Evolutionary conservation across 2,888 invertebrate genomes (phyloP), one percentile per base, ranked within the genome.

Genomic region (Parnassius glacialis): DNA sequence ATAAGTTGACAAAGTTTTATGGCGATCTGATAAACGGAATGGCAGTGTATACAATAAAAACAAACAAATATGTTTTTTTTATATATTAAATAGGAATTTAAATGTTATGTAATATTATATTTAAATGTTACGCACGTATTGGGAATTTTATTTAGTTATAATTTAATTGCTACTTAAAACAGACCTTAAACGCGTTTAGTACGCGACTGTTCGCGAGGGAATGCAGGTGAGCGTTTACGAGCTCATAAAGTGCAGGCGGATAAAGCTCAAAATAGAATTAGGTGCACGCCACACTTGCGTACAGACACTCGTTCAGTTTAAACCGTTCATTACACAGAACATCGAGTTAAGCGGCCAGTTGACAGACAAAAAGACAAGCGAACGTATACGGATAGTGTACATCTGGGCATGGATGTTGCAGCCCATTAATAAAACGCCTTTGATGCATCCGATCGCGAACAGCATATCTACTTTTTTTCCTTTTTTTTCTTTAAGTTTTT

Each of bases 141-240:
- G 34, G 34, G 5, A 34, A 34, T 34, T 34, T 34, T 34, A 34
- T 34, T 34, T 34, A 34, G 34, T 34, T 34, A 34, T 5, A 34
- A 34, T 34, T 34, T 34, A 34, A 34, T 34, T 34, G 34, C 5
- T 34, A 3, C 7, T 34, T 34, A 34, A 34, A 34, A 34, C 34
- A 34, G 34, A 34, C 34, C 7, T 34, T 34, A 34, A 34, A 34
- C 5, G 34, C 34, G 34, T 54, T 60, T 51, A 65, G 67, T 63
- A 12, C n/a, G 1, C 56, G 65, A 60, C 57, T 57, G 67, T 74
- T 73, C 74, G 59, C 61, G 73, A 76, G 77, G 71, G 61, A 64
- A 70, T 74, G 76, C 82, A 81, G 80, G 82, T 83, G 81, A 79
- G 70, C 73, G 65, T 78, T 62, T 81, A 83, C 75, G 77, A 75